Evolutionary conservation across 1,140 invertebrate genomes (phyloP).

Genomic region (Galendromus occidentalis): DNA sequence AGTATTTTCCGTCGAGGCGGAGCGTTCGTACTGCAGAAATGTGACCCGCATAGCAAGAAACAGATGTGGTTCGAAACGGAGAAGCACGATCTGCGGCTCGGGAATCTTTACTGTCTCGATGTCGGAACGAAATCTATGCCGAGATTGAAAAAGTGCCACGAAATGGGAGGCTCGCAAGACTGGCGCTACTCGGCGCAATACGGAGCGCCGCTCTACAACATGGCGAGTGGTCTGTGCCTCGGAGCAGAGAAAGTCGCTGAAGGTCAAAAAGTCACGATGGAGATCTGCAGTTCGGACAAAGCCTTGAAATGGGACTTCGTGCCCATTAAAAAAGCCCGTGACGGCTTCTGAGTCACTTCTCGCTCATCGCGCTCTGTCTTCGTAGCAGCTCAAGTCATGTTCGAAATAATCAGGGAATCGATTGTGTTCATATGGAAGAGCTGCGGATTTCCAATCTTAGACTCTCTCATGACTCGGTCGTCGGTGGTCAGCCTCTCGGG

Average conservation of each 20-base stretch:
- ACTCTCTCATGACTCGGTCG: too few species aligned
- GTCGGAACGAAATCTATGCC: slow-evolving; percentile 37
- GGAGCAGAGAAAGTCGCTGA: slow-evolving; percentile 24
- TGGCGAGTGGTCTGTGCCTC: slow-evolving; percentile 61
- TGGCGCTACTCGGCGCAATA: slow-evolving; percentile 56
- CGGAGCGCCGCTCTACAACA: slow-evolving; percentile 53
- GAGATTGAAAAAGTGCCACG: slow-evolving; percentile 67
- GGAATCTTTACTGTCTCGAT: slow-evolving; percentile 63
- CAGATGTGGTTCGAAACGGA: slow-evolving; percentile 73
- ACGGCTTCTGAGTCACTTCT: too few species aligned
- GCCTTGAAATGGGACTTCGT: slow-evolving; percentile 19
- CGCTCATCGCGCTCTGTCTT: too few species aligned
- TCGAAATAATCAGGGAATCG: too few species aligned
- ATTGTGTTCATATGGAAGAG: too few species aligned
- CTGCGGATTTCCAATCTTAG: too few species aligned
- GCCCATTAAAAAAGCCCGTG: neutral
- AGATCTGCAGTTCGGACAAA: slow-evolving; percentile 21
- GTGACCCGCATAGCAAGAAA: slow-evolving; percentile 36
- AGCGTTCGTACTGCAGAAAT: slow-evolving; percentile 43
- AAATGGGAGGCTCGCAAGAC: slow-evolving; percentile 66
- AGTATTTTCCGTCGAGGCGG: slow-evolving; percentile 56
- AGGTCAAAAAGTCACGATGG: slow-evolving; percentile 22
- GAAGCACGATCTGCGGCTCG: slow-evolving; percentile 60
- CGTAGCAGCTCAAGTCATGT: too few species aligned
- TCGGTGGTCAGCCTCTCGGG: too few species aligned